Evolutionary conservation across 92 coral and sea anemone species (phyloP).

Genomic region (Heteractis magnifica): DNA sequence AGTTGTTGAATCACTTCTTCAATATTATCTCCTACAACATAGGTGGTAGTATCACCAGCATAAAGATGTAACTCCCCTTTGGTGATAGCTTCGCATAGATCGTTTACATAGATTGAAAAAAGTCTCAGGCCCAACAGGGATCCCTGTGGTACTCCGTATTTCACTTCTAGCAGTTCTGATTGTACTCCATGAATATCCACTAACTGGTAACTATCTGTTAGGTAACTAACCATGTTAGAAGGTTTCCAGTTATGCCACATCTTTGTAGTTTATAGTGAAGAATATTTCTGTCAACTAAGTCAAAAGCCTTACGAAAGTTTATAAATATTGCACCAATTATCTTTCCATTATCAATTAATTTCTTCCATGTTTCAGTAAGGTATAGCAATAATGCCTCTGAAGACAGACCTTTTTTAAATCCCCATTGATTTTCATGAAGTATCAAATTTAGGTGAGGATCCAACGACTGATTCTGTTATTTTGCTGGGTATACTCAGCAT

Average conservation of each 20-base stretch:
- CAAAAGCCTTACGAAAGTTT: not conserved
- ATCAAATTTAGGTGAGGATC: constrained; percentile 27
- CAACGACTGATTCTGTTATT: constrained; percentile 33
- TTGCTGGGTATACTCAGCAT: constrained; percentile 36
- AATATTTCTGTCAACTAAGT: constrained; percentile 1
- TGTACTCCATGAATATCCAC: not conserved
- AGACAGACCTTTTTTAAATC: constrained; percentile 12
- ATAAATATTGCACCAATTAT: not conserved
- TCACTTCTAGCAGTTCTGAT: not conserved
- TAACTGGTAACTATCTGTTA: not conserved
- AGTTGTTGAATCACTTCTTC: not conserved
- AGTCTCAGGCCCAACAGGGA: not conserved
- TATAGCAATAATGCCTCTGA: constrained; percentile 20
- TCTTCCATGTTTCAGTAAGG: constrained; percentile 29
- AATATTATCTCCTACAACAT: not conserved
- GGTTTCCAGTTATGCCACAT: constrained; percentile 22
- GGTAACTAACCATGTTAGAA: constrained; percentile 24
- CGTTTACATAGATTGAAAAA: not conserved
- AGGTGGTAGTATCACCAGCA: not conserved
- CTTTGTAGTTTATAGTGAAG: constrained; percentile 17
- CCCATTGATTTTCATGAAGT: constrained; percentile 38
- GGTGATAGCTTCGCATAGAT: constrained; percentile 10
- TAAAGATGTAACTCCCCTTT: constrained; percentile 19
- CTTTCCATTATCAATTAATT: constrained; percentile 21
- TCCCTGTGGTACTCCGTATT: not conserved